Percentiles rank a stretch among this genome's conserved stretches.
These are phyloP conservation scores for Apotomis capreana DNA, from an alignment of 2,888 invertebrate genomes.

Conservation along the genomic window DNA sequence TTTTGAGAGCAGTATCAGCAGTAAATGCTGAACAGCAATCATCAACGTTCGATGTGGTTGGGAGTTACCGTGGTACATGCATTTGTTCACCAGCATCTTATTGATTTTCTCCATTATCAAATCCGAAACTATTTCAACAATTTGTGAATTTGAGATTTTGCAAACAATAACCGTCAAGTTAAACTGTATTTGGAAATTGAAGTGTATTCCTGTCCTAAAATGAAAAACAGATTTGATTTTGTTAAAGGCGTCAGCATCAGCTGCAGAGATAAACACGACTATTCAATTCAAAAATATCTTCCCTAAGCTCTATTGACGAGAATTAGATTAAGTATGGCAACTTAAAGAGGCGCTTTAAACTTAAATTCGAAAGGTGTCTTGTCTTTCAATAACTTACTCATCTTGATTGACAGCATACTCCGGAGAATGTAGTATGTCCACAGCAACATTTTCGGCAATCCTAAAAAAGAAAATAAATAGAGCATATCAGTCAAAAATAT, in stretches of 20 bases:
- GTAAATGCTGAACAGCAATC: slow-evolving; percentile 64
- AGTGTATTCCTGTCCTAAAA: slow-evolving; percentile 63
- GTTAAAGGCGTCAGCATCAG: no score
- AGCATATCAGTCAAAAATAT: no score
- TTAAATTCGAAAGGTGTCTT: no score
- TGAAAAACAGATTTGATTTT: not conserved
- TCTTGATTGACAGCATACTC: slow-evolving; percentile 48
- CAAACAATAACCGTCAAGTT: slow-evolving; percentile 57
- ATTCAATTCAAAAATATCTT: no score
- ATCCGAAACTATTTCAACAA: slow-evolving; percentile 54
- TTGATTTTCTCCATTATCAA: slow-evolving; percentile 64
- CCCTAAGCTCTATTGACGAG: no score
- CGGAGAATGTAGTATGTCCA: slow-evolving; percentile 57
- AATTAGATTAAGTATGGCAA: no score
- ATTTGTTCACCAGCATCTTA: slow-evolving; percentile 64
- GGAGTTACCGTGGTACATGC: slow-evolving; percentile 74
- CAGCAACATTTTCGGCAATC: slow-evolving; percentile 62
- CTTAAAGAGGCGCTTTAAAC: no score
- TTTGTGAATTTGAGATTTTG: slow-evolving; percentile 56
- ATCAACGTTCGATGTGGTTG: slow-evolving; percentile 67
- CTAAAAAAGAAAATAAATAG: slow-evolving; percentile 52
- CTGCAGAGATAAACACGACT: no score
- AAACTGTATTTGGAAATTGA: slow-evolving; percentile 67
- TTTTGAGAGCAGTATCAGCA: slow-evolving; percentile 60
- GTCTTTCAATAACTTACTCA: slow-evolving; percentile 18